phyloP scores from a whole-genome alignment of 2,888 invertebrate species.

The Tenodera sinensis region DNA sequence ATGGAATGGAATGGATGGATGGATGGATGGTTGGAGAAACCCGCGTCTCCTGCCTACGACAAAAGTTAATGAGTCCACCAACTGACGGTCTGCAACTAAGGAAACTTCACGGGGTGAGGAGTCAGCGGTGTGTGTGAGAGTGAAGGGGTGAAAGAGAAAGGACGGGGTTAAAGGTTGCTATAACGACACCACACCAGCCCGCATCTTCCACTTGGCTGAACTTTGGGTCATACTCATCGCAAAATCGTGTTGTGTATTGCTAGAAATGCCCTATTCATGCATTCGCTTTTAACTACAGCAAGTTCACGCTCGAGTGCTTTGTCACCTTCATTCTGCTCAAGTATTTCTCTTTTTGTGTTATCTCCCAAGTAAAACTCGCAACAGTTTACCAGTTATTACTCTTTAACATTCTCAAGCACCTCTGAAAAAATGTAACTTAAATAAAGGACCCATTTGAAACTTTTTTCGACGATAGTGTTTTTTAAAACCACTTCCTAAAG shows the following conservation, averaged over 20 bases:
- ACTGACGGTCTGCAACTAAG: neutral
- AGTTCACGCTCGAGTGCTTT: neutral
- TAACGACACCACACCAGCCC: neutral
- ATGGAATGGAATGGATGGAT: neutral
- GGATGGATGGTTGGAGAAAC: neutral
- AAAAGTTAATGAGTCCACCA: neutral
- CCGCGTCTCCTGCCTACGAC: neutral
- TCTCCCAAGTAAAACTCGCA: neutral
- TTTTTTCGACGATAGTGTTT: no score
- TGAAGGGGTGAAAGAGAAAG: neutral
- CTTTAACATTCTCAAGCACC: neutral
- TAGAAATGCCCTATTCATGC: neutral
- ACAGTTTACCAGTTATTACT: neutral
- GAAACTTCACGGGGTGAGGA: neutral
- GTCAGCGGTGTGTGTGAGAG: neutral
- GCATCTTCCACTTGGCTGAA: neutral
- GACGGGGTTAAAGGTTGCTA: neutral
- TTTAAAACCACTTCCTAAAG: no score
- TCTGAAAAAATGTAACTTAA: neutral
- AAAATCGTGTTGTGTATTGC: neutral
- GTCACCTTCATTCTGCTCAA: neutral
- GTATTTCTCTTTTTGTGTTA: neutral
- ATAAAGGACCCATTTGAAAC: no score
- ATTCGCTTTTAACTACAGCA: neutral
- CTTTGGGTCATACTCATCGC: neutral